Percentiles rank a stretch among this genome's conserved stretches.
Conservation (phyloP, 2,113 vertebrate species). For the Campylomormyrus tamandua region DNA sequence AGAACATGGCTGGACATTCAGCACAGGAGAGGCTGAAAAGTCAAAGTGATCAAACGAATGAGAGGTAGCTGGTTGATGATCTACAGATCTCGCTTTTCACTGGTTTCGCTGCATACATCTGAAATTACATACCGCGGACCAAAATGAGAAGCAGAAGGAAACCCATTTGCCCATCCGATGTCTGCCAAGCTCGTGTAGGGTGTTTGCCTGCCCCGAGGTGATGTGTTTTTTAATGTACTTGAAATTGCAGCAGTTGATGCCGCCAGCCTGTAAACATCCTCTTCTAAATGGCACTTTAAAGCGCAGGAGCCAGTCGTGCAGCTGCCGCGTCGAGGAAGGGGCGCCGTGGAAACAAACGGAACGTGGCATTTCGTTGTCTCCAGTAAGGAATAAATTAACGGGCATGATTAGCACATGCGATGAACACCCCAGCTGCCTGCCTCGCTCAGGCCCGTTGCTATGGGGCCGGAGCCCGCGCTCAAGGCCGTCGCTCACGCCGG, state of each 20-base stretch:
- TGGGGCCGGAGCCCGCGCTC: background rate
- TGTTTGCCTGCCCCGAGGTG: background rate
- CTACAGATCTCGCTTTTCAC: background rate
- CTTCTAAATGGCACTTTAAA: background rate
- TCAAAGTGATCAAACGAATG: background rate
- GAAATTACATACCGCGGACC: background rate
- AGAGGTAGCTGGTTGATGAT: background rate
- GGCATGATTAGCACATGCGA: background rate
- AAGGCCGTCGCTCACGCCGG: background rate
- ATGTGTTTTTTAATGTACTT: background rate
- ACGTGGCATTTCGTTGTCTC: background rate
- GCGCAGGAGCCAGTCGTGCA: background rate
- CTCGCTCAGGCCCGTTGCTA: background rate
- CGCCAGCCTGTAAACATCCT: background rate
- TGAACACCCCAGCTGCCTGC: constrained; percentile 1
- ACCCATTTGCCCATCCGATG: background rate
- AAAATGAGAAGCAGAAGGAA: background rate
- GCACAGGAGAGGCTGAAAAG: background rate
- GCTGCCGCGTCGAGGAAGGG: background rate
- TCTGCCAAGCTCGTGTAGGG: background rate
- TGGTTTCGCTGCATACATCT: background rate
- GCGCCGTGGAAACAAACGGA: background rate
- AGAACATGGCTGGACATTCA: background rate
- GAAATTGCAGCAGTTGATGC: background rate
- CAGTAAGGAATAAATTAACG: background rate